phyloP scores from a whole-genome alignment of 2,888 invertebrate genomes.

The Brachypalpus laphriformis region DNA sequence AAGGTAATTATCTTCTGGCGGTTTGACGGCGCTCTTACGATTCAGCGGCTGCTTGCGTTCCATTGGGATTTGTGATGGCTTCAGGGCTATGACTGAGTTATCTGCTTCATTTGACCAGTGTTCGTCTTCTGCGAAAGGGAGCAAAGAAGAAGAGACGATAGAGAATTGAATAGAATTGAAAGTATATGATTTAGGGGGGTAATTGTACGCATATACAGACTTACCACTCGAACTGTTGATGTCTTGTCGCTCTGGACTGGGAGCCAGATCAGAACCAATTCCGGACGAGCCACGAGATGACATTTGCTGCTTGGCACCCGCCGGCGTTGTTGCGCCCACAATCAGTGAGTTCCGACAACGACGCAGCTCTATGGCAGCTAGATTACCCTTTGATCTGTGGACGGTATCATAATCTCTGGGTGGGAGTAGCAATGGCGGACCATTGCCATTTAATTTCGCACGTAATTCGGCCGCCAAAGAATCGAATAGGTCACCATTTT shows the following conservation, averaged over 20 bases:
- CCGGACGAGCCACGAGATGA: constrained; percentile 93
- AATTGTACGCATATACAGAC: constrained; percentile 60
- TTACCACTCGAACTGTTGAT: constrained; percentile 83
- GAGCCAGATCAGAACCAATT: constrained; percentile 94
- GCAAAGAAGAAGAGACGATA: not conserved
- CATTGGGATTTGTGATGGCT: constrained; percentile 81
- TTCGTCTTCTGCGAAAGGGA: constrained; percentile 79
- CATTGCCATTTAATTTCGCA: constrained; percentile 87
- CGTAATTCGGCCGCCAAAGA: constrained; percentile 95
- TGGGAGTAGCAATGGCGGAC: constrained; percentile 92
- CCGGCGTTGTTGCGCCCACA: constrained; percentile 80
- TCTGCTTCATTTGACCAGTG: constrained; percentile 83
- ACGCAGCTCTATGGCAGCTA: constrained; percentile 88
- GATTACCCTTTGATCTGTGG: constrained; percentile 88
- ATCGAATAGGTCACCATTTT: constrained; percentile 92
- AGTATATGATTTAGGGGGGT: constrained; percentile 16
- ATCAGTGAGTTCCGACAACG: constrained; percentile 82
- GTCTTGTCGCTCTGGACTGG: constrained; percentile 88
- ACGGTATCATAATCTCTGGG: constrained; percentile 98
- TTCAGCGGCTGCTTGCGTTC: constrained; percentile 79
- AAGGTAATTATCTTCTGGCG: constrained; percentile 81
- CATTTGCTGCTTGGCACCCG: constrained; percentile 83
- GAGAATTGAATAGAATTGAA: constrained; percentile 16
- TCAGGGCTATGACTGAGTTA: constrained; percentile 81
- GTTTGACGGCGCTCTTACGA: constrained; percentile 80